Base-by-base conservation (phyloP, 2,888 invertebrate species). In the Carpatolechia fugitivella region DNA sequence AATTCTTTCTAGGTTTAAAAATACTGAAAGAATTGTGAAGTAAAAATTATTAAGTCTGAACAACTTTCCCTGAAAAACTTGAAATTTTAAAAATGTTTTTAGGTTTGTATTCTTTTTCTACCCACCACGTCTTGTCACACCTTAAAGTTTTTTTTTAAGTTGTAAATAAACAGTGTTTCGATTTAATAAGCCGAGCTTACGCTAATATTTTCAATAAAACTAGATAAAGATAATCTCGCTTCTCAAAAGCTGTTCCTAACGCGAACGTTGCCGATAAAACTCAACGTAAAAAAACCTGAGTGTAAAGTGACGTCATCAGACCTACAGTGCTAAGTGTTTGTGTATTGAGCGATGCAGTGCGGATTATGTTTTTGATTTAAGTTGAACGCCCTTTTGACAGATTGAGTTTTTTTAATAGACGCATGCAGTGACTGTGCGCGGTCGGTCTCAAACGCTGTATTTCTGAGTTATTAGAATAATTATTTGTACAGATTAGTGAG, bases 331-430 rank as follows among this genome's bases (percentile, higher is more conserved):
- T 44, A 44, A 44, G 44, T 44, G 44, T 44, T 44, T 44, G 44
- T 10, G 44, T 44, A 6, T 44, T 24, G 24, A 66, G 66, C 66
- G 63, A 66, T 66, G 69, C 68, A 59, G 62, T 59, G 56, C 59
- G 60, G 54, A 24, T 63, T 61, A 63, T 58, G 48, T 58, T 60
- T 57, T 33, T 16, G 30, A 54, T 60, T 56, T 49, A 53, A 51
- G 56, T 61, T 52, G 41, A 53, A 58, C 54, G 62, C 57, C 59
- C 57, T 47, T 58, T 60, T 64, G 61, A 64, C 62, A 62, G 57
- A 56, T 60, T 63, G 56, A 57, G 62, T 62, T 58, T 60, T 63
- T 59, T 63, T 57, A 56, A 58, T 60, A 10, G 46, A 53, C 44
- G 60, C 59, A 56, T 58, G 35, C 35, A 52, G 56, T 61, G 63